Percentiles rank a stretch among this genome's conserved stretches.
phyloP scores from a whole-genome alignment of 2,113 vertebrate genomes.

The Caranx ignobilis region DNA sequence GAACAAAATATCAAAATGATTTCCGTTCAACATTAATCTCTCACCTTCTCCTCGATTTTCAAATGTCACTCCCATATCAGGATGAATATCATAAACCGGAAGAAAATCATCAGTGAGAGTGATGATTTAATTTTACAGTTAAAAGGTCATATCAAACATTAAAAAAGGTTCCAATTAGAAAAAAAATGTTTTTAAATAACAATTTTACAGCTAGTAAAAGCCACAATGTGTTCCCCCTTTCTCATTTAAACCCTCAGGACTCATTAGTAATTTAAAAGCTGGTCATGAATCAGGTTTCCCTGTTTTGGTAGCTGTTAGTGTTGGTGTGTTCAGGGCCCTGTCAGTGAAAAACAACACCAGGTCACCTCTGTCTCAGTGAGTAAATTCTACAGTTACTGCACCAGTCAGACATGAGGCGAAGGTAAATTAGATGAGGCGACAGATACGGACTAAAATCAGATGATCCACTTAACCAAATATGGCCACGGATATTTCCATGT shows the following conservation, averaged over 20 bases:
- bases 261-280: constrained; percentile 57
- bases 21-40: constrained; percentile 3
- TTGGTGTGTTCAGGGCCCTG: constrained; percentile 3
- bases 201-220: constrained; percentile 32
- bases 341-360: constrained; percentile 24
- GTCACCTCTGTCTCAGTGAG: constrained; percentile 27
- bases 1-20: not conserved
- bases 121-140: constrained; percentile 1
- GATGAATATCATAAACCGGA: constrained; percentile 4
- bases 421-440: not conserved
- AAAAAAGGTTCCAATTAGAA: constrained; percentile 19
- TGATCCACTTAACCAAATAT: not conserved
- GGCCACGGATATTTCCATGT: not conserved
- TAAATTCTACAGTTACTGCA: not conserved
- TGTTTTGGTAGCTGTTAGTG: constrained; percentile 44
- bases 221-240: constrained; percentile 26
- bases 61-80: constrained; percentile 19
- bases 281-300: constrained; percentile 56
- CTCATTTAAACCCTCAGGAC: constrained; percentile 34
- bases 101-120: not conserved
- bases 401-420: constrained; percentile 20
- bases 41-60: constrained; percentile 2
- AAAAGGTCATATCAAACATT: constrained; percentile 28
- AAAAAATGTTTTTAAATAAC: constrained; percentile 35
- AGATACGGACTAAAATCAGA: constrained; percentile 3